Base-by-base conservation (phyloP, 92 coral and sea anemone species). In the Pocillopora meandrina region DNA sequence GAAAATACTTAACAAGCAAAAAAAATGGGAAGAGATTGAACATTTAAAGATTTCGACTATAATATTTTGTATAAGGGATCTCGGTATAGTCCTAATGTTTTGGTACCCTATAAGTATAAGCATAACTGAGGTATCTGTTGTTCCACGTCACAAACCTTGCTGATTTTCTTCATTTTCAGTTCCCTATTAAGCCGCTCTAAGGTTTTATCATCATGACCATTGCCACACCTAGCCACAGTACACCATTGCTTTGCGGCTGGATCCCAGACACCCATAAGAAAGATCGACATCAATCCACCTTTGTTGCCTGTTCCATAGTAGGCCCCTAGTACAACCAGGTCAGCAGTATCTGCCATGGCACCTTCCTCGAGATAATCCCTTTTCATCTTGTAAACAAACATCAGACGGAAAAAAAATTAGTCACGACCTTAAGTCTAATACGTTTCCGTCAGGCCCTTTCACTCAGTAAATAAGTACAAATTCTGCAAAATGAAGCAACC, bases 281-380 rank as follows among this genome's bases (percentile, higher is more conserved):
- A 96, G 70, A 94, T 93, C 18, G 99, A 96, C 99, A 96, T 96
- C 82, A 96, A 73, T 23, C 99, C 99, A 83, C 99, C 99, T 94
- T 96, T 96, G 82, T 71, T 94, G 12, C 99, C 99, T 2, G 99
- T 96, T 16, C 99, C 99, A 86, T 94, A 96, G 76, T 96, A 96
- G 52, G 99, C 99, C 76, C 99, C 99, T 17, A 96, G 89, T 78
- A 94, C 99, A 11, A 96, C 99, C 76, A 96, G 90, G 90, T 96
- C 99, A 87, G 99, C 98, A 36, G 99, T 92, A 80, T 96, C 99
- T 72, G 99, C 99, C 99, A 96, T 96, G 81, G 99, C 95, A 83
- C 99, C 98, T 81, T 96, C 99, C 31, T 91, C 97, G 31, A 96
- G 86, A 66, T 96, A 96, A 85, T 96, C 99, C 65, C 94, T 96